These are phyloP conservation scores for Megaceryle alcyon DNA, from an alignment of 2,797 vertebrate species.

Conservation along the genomic window DNA sequence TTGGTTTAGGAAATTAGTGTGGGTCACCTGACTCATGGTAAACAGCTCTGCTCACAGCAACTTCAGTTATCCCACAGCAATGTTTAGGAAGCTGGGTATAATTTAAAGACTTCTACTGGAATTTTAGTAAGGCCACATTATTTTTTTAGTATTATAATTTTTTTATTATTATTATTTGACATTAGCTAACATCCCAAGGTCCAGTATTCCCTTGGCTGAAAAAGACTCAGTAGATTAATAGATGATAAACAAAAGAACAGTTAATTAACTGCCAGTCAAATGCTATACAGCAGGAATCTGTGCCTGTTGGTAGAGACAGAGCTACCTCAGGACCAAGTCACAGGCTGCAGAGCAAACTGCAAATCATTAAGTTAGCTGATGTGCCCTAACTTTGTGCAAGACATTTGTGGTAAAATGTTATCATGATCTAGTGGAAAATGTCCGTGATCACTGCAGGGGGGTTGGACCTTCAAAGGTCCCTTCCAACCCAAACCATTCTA, in stretches of 20 bases:
- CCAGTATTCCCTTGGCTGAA: neutral
- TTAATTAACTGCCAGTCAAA: neutral
- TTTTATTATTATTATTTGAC: neutral
- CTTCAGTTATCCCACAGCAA: neutral
- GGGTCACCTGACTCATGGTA: neutral
- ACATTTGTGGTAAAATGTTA: neutral
- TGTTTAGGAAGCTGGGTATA: neutral
- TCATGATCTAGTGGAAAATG: neutral
- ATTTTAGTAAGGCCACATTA: neutral
- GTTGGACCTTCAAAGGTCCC: neutral
- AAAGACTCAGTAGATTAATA: neutral
- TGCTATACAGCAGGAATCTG: neutral
- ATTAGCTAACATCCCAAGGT: neutral
- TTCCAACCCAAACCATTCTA: neutral
- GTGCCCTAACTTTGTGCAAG: neutral
- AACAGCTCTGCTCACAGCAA: neutral
- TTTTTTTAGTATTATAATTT: too few species aligned
- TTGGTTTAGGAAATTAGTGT: neutral
- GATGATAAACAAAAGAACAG: neutral
- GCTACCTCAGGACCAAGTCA: neutral
- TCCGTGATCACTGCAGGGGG: neutral
- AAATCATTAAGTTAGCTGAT: neutral
- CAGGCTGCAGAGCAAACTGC: neutral
- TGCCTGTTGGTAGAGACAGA: neutral
- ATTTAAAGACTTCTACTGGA: neutral